Base-by-base conservation (phyloP, 2,113 vertebrate genomes). In the Callorhinus ursinus region DNA sequence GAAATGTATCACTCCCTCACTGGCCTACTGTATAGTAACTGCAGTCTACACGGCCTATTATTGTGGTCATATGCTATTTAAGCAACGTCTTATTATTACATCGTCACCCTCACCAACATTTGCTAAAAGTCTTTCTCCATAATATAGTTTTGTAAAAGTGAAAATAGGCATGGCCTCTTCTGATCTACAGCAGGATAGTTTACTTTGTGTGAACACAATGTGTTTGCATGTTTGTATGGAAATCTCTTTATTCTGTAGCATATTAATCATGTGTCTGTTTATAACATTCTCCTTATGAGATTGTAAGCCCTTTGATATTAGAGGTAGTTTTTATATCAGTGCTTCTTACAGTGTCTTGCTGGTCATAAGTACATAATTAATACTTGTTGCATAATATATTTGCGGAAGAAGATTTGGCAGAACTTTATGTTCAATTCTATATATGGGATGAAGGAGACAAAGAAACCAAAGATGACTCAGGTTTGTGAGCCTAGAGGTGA, bases 381-480 rank as follows among this genome's bases (percentile, higher is more conserved):
- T 90, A 96, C 42, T 89, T 96, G 77, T 88, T 90, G 53, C 31
- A 19, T 76, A 76, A 86, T 31, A 49, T 65, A 84, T 76, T 94
- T 81, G 13, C 6, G 42, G 33, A 93, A 55, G 31, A 92, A 84
- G 28, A 69, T 85, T 89, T 85, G 63, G 49, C 77, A 95, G 79
- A 85, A 80, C 36, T 65, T 88, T 49, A 18, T 89, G 31, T 85
- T 94, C 57, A 81, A n/a, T 81, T 85, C 80, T 28, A 31, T 88
- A 49, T 53, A 71, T 82, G n/a, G 26, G 71, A 21, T 80, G 13
- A 95, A 93, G 42, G 14, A 90, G 4, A 83, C 8, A 61, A 72
- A 28, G 55, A 88, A 82, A 76, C 12, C 33, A 88, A 96, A 92
- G n/a, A 51, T 90, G 74, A 83, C 28, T 89, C 65, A 89, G 33